A percentile compares a stretch with the other conserved stretches of the same genome.
phyloP scores from a whole-genome alignment of 2,888 invertebrate genomes.

The Melitaea athalia region DNA sequence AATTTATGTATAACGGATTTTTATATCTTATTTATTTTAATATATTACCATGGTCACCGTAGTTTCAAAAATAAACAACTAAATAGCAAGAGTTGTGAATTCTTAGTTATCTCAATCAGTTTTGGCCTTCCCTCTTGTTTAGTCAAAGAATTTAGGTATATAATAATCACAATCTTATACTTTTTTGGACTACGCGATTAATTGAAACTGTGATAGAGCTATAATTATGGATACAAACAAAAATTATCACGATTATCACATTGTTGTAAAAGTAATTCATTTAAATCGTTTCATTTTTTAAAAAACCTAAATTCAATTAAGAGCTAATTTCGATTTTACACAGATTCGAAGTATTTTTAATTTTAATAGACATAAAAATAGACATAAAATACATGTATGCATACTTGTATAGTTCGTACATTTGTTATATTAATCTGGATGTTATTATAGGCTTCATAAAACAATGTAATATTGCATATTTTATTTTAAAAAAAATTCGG shows the following conservation, averaged over 20 bases:
- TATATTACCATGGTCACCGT: neutral
- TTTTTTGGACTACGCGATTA: neutral
- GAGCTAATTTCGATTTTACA: neutral
- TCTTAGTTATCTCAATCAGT: neutral
- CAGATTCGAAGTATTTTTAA: neutral
- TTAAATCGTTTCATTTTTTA: neutral
- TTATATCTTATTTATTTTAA: neutral
- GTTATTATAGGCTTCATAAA: neutral
- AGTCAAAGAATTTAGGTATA: neutral
- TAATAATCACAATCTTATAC: neutral
- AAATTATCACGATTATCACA: neutral
- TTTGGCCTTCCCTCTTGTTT: neutral
- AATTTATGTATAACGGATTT: slow-evolving; percentile 5
- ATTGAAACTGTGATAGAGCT: neutral
- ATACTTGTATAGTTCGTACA: neutral
- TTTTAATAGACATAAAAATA: neutral
- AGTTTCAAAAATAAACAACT: neutral
- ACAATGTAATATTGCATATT: neutral
- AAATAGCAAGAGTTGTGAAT: no score
- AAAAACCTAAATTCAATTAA: neutral
- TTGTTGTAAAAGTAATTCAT: neutral
- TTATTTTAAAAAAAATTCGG: neutral
- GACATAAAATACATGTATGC: neutral
- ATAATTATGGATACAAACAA: neutral
- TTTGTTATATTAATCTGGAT: neutral